A percentile compares a stretch with the other conserved stretches of the same genome.
Conservation (phyloP, 1,140 invertebrate genomes). For the Cydia amplana region DNA sequence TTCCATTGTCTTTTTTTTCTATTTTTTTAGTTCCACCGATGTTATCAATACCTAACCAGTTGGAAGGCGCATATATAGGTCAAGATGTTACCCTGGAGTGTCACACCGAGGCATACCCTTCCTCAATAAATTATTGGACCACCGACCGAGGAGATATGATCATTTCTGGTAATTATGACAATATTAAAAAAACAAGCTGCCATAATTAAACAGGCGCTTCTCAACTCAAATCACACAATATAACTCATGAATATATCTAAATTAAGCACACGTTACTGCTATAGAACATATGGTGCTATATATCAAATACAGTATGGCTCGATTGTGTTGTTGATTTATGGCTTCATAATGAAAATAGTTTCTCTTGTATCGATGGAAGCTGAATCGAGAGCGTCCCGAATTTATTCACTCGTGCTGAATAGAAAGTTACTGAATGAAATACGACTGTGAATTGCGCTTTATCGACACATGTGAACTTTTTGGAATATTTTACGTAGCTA, state of each 20-base stretch:
- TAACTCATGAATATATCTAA: neutral
- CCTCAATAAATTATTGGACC: conserved; percentile 82
- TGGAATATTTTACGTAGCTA: neutral
- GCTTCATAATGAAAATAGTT: conserved; percentile 76
- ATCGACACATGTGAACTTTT: conserved; percentile 7
- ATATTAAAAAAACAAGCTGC: conserved; percentile 1
- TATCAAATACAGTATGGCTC: conserved; percentile 62
- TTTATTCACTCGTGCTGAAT: conserved; percentile 48
- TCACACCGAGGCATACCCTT: conserved; percentile 80
- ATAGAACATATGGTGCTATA: conserved; percentile 54
- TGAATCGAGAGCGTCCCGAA: conserved; percentile 48
- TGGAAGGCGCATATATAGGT: conserved; percentile 80
- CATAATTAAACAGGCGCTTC: neutral
- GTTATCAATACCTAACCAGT: conserved; percentile 80
- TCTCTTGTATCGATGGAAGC: conserved; percentile 45
- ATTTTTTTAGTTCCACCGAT: conserved; percentile 79
- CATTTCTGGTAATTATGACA: conserved; percentile 87
- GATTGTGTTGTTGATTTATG: conserved; percentile 75
- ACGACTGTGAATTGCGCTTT: conserved; percentile 36
- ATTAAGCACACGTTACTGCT: neutral
- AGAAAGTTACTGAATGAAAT: conserved; percentile 53
- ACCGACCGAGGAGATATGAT: conserved; percentile 93
- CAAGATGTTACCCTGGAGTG: conserved; percentile 81
- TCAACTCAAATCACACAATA: neutral
- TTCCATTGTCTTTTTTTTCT: neutral